Conservation (phyloP, 2,113 vertebrate genomes). For the Embiotoca jacksoni region DNA sequence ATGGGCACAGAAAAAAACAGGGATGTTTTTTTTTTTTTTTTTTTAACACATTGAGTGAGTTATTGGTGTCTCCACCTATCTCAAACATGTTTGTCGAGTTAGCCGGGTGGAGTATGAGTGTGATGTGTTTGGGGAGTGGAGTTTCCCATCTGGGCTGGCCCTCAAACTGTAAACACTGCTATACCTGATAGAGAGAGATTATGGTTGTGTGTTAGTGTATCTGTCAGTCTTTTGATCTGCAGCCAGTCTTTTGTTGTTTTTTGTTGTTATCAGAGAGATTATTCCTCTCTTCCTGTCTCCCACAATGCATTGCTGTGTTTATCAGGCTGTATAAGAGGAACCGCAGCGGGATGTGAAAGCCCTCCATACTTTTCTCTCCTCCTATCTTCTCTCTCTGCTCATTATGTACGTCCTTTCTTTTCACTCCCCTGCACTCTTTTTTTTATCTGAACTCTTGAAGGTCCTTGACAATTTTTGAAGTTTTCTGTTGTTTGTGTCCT, state of each 20-base stretch:
- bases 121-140: constrained; percentile 8
- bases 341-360: constrained; percentile 22
- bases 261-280: constrained; percentile 68
- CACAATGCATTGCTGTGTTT: constrained; percentile 57
- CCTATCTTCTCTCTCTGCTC: constrained; percentile 32
- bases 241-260: constrained; percentile 57
- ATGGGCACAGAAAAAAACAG: background rate
- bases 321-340: constrained; percentile 51
- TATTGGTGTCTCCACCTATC: background rate
- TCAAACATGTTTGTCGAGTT: background rate
- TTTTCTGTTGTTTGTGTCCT: constrained; percentile 25
- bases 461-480: constrained; percentile 25
- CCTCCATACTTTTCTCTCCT: constrained; percentile 30
- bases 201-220: constrained; percentile 36
- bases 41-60: background rate
- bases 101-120: background rate
- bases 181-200: constrained; percentile 52
- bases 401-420: constrained; percentile 53
- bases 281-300: constrained; percentile 68
- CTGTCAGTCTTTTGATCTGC: constrained; percentile 62
- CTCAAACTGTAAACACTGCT: constrained; percentile 45
- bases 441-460: constrained; percentile 48
- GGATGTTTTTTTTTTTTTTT: background rate
- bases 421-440: constrained; percentile 52
- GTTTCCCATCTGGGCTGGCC: constrained; percentile 7